Base-by-base conservation (phyloP, 2,113 vertebrate species). In the Macaca mulatta region DNA sequence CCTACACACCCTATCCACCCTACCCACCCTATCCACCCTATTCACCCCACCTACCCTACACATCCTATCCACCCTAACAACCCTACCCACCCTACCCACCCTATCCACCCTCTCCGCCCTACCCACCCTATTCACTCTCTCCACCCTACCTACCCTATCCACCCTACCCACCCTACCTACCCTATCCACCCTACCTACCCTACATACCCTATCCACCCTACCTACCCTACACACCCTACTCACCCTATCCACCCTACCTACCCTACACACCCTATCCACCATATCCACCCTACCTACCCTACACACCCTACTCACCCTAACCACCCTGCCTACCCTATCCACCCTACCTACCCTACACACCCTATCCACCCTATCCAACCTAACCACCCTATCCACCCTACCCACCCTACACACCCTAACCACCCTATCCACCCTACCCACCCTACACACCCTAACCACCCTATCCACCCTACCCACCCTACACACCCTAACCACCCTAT, bases 141-240 rank as follows among this genome's bases (percentile, higher is more conserved):
- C 16, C 1, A 18, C 50, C 50, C 50, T 16, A 4, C 0, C 14
- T 0, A 52, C 7, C 14, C 50, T 52, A 4, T 0, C 0, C 0
- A 16, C 4, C 50, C 50, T 50, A 4, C 1, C 50, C 14, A 50
- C 50, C 50, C 50, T 16, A 0, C 1, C 0, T 1, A 16, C 4
- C 50, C 50, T 50, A 4, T 5, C 50, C 14, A 50, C 50, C 50
- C 50, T 16, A 0, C 1, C 14, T 0, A 50, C 13, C 13, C 13
- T 14, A 1, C 0, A 0, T 4, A 16, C 50, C 50, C 43, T 45
- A 45, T 0, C 43, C 1, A 45, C 43, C 43, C 43, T 45, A 0
- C 0, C 6, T 1, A 45, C 43, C 6, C 50, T 52, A 16, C 0
- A 4, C 4, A 17, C 50, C 50, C 50, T 52, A 12, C 0, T 17